Evolutionary conservation across 2,888 invertebrate genomes (phyloP), one percentile per base, ranked within the genome.

Genomic region (Yponomeuta sedellus): DNA sequence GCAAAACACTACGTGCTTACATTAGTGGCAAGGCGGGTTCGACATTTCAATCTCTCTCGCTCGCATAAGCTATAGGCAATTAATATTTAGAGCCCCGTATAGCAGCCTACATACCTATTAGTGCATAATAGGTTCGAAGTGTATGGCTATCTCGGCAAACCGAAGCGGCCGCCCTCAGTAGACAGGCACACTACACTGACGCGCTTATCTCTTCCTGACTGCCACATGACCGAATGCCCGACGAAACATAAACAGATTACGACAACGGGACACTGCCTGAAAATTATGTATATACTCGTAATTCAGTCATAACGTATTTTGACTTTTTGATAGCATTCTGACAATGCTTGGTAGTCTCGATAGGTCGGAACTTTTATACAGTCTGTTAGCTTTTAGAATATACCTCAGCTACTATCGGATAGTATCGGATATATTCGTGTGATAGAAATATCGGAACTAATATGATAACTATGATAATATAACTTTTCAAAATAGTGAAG

Each of bases 141-240:
- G 44, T 52, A 25, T 59, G 59, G 59, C 59, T 59, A 59, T 59
- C 59, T 59, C 25, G 20, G 22, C 25, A 12, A 16, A 5, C 44
- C 16, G 44, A 16, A 12, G 44, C 44, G 44, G 44, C 58, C 8
- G 22, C 20, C 22, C 34, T 61, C 61, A 28, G 16, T 28, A 61
- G 61, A 61, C 28, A n/a, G 61, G 61, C 34, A 34, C 34, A 34
- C 34, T 34, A 34, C 8, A 34, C 34, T 34, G 34, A 52, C 16
- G 12, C 44, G 44, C 63, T 80, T 80, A 80, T 80, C 80, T 71
- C 72, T 71, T 77, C 73, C 76, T 73, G 78, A 75, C 74, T 78
- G 77, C 75, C 72, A 76, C 78, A 75, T 78, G 76, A 72, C 71
- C 70, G 72, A 73, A 73, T 74, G 77, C 72, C 67, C 74, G 74